These are phyloP conservation scores for Premnoplex brunnescens DNA, from an alignment of 2,797 vertebrate species.

Conservation along the genomic window DNA sequence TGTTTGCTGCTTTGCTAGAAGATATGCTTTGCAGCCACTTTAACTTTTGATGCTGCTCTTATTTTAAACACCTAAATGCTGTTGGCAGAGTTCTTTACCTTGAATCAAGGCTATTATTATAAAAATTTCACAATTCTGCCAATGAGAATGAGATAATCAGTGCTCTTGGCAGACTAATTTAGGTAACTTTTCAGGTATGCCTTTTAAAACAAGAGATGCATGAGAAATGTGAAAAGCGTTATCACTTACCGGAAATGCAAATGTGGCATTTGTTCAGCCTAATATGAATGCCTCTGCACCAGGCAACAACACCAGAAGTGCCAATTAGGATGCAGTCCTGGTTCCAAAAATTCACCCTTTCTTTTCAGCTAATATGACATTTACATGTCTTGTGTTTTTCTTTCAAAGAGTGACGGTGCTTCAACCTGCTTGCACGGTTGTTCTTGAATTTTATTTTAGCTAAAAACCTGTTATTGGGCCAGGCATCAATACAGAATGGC, in stretches of 20 bases:
- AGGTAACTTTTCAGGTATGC: conserved; percentile 62
- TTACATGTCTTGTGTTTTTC: neutral
- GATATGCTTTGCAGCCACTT: neutral
- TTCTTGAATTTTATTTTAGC: conserved; percentile 67
- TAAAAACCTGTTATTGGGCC: conserved; percentile 64
- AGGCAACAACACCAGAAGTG: conserved; percentile 72
- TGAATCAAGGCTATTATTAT: conserved; percentile 56
- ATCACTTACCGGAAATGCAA: conserved; percentile 79
- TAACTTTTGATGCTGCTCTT: conserved; percentile 28
- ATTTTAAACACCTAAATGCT: conserved; percentile 30
- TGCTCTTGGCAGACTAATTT: conserved; percentile 57
- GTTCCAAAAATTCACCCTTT: conserved; percentile 71
- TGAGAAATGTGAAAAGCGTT: conserved; percentile 67
- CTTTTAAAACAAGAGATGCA: conserved; percentile 59
- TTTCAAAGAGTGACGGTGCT: conserved; percentile 34
- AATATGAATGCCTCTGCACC: conserved; percentile 71
- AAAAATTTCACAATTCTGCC: neutral
- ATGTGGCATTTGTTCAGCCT: conserved; percentile 82
- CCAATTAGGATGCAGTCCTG: conserved; percentile 74
- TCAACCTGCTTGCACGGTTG: conserved; percentile 53
- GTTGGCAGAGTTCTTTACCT: conserved; percentile 31
- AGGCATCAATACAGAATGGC: conserved; percentile 64
- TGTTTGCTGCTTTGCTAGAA: conserved; percentile 28
- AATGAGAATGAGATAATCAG: conserved; percentile 36
- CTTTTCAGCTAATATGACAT: conserved; percentile 74